Conservation (phyloP, 2,888 invertebrate species). For the Temnothorax unifasciatus region DNA sequence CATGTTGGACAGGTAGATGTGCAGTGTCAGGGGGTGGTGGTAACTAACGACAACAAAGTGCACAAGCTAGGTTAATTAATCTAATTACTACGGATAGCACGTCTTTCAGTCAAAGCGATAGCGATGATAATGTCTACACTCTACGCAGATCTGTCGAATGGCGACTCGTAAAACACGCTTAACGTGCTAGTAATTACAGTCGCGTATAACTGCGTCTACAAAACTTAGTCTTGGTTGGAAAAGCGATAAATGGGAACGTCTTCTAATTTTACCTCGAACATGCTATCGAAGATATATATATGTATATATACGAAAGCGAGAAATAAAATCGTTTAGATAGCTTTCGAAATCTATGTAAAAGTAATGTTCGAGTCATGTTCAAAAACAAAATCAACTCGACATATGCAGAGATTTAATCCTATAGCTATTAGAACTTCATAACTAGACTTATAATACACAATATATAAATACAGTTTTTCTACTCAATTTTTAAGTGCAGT, state of each 20-base stretch:
- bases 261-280: constrained; percentile 28
- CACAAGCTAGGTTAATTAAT: constrained; percentile 80
- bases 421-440: not conserved
- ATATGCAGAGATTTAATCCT: constrained; percentile 11
- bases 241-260: not conserved
- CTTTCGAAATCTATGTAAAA: not conserved
- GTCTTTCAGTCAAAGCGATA: constrained; percentile 16
- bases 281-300: constrained; percentile 31
- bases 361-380: not conserved
- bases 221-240: not conserved
- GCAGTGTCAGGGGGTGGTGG: constrained; percentile 77
- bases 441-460: not conserved
- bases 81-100: constrained; percentile 86
- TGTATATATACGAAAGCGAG: not conserved
- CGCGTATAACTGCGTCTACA: not conserved
- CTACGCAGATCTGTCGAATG: constrained; percentile 12
- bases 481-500: constrained; percentile 6
- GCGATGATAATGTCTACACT: not conserved
- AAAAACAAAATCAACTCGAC: constrained; percentile 17
- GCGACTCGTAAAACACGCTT: not conserved
- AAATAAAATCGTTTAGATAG: constrained; percentile 24
- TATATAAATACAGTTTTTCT: not conserved
- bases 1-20: constrained; percentile 73
- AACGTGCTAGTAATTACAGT: constrained; percentile 36
- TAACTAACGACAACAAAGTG: constrained; percentile 79